Percentiles rank a stretch among this genome's conserved stretches.
Evolutionary conservation across 2,113 vertebrate species (phyloP).

Genomic region (Solenodon paradoxus): DNA sequence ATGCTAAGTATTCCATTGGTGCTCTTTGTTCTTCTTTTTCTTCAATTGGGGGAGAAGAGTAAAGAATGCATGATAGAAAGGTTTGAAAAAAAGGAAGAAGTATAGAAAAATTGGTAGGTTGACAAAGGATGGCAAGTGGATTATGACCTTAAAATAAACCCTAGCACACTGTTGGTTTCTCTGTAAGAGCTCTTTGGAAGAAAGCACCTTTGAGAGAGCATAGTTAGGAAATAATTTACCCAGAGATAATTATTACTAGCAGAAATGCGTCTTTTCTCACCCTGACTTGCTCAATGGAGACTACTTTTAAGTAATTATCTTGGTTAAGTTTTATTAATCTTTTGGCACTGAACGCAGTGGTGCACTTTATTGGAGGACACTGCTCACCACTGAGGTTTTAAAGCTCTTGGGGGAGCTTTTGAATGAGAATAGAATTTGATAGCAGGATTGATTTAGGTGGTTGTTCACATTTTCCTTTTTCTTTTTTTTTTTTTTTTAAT

Average conservation of each 20-base stretch:
- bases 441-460: constrained; percentile 54
- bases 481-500: constrained; percentile 30
- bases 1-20: not conserved
- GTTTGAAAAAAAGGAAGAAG: not conserved
- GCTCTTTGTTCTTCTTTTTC: not conserved
- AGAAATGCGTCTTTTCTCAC: constrained; percentile 58
- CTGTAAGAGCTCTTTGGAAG: constrained; percentile 34
- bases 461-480: constrained; percentile 43
- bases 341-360: constrained; percentile 15
- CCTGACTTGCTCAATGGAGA: not conserved
- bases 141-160: constrained; percentile 68
- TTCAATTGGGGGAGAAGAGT: constrained; percentile 24
- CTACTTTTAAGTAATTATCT: constrained; percentile 69
- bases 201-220: constrained; percentile 38
- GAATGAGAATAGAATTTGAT: constrained; percentile 64
- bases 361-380: constrained; percentile 44
- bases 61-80: not conserved
- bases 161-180: not conserved
- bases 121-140: not conserved
- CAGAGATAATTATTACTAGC: constrained; percentile 62
- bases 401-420: constrained; percentile 63
- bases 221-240: constrained; percentile 68
- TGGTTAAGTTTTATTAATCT: constrained; percentile 74
- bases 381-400: constrained; percentile 43
- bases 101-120: not conserved